Evolutionary conservation across 2,797 vertebrate species (phyloP), one percentile per base, ranked within the genome.

Genomic region (Ptychadena robeensis): DNA sequence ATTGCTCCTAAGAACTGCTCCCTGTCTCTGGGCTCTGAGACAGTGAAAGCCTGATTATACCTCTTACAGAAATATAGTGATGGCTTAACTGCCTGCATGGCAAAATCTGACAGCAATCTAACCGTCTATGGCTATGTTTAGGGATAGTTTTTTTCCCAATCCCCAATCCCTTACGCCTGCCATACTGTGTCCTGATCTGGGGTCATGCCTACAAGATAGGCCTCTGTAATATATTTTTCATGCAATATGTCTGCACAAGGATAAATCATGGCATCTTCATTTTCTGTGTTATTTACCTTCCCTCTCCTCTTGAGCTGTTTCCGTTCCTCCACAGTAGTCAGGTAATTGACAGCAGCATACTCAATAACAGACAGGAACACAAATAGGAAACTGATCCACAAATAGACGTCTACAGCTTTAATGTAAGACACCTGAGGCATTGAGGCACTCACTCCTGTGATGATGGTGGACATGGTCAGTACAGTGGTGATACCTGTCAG

Each of bases 391-490:
- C 96, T 97, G 82, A 94, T 93, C 96, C 96, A 96, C 89, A 97
- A 90, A 88, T 96, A 96, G 82, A 97, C 93, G 79, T 97, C 96
- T 89, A 97, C 95, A 0, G 96, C 96, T 91, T 97, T 97, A 88
- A 97, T 92, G 38, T 98, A 97, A 90, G 96, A 97, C 92, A 97
- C 95, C 92, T 97, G 96, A 68, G 95, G 96, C 96, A 96, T 96
- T 83, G 96, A 97, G 88, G 95, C 93, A 67, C 94, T 96, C 87
- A 96, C 93, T 31, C 96, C 96, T 0, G 96, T 97, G 91, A 96
- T 95, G 88, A 98, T 94, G 40, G 95, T 97, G 78, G 96, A 96
- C 97, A 98, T 97, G 37, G 96, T 97, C 89, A 97, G 90, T 87
- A 96, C 95, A 0, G 94, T 96, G 68, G 96, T 97, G 92, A 98